These are phyloP conservation scores for Falcaria lacertinaria DNA, from an alignment of 2,888 invertebrate species.

Conservation along the genomic window DNA sequence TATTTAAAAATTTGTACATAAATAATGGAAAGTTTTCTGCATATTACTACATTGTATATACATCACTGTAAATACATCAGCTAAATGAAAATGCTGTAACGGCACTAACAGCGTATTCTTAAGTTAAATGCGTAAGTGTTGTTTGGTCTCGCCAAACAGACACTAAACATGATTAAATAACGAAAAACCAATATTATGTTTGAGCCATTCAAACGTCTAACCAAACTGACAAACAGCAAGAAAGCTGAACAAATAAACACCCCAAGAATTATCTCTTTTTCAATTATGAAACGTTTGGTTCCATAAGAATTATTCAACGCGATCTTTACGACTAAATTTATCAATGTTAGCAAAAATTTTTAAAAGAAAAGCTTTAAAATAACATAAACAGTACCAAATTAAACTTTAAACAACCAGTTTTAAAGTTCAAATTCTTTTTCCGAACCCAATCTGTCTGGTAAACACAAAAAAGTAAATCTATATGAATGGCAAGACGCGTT, in stretches of 20 bases:
- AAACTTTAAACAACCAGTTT: neutral
- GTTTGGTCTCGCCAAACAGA: neutral
- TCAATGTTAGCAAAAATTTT: neutral
- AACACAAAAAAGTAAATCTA: slow-evolving; percentile 21
- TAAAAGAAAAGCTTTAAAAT: neutral
- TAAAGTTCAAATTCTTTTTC: neutral
- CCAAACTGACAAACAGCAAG: neutral
- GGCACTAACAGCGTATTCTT: neutral
- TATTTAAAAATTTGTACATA: too few species aligned
- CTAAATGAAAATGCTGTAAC: too few species aligned
- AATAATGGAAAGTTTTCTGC: too few species aligned
- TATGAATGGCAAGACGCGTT: slow-evolving; percentile 62
- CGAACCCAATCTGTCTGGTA: neutral
- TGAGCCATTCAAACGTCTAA: neutral
- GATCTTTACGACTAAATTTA: neutral
- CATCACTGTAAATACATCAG: too few species aligned
- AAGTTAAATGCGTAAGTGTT: neutral
- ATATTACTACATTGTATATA: too few species aligned
- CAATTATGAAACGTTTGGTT: slow-evolving; percentile 2
- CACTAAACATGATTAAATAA: neutral
- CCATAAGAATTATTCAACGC: neutral
- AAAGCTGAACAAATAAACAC: neutral
- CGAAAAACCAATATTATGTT: slow-evolving; percentile 4
- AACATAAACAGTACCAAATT: neutral
- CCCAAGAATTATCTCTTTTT: neutral